Percentiles rank a stretch among this genome's conserved stretches.
Conservation (phyloP, 2,797 vertebrate species). For the Microcaecilia unicolor region DNA sequence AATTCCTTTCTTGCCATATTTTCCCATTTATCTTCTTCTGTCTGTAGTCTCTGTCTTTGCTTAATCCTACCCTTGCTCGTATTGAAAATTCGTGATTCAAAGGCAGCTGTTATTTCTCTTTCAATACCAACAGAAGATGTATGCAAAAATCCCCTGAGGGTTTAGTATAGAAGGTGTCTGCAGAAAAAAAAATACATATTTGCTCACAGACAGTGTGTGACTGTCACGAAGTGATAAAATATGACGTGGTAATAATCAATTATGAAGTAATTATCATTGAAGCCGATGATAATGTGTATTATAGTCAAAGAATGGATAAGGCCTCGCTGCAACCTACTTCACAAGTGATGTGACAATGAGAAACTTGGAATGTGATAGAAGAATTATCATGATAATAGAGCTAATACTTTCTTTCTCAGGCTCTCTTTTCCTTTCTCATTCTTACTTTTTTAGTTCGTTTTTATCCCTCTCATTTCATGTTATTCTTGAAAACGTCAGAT, state of each 20-base stretch:
- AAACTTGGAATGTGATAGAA: no score
- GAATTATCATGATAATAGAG: no score
- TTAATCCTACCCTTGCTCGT: slow-evolving; percentile 13
- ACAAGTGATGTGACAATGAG: no score
- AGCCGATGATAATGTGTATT: background rate
- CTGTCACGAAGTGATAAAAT: slow-evolving; percentile 8
- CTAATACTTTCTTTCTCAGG: background rate
- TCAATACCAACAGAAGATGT: slow-evolving; percentile 54
- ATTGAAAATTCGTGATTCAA: slow-evolving; percentile 36
- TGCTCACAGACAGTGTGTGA: slow-evolving; percentile 22
- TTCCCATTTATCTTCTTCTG: background rate
- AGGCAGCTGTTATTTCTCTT: slow-evolving; percentile 50
- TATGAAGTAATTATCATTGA: slow-evolving; percentile 9
- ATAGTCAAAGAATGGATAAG: background rate
- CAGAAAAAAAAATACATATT: slow-evolving; percentile 40
- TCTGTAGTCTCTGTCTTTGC: slow-evolving; percentile 12
- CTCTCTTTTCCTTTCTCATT: background rate
- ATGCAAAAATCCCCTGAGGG: slow-evolving; percentile 18
- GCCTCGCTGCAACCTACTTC: background rate
- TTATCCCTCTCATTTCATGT: no score
- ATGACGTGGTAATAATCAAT: slow-evolving; percentile 17
- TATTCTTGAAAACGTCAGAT: background rate
- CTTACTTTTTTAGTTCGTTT: background rate
- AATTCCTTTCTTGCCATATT: background rate
- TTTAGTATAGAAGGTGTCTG: slow-evolving; percentile 35